phyloP scores from a whole-genome alignment of 2,888 invertebrate species.

The Microdon myrmicae region DNA sequence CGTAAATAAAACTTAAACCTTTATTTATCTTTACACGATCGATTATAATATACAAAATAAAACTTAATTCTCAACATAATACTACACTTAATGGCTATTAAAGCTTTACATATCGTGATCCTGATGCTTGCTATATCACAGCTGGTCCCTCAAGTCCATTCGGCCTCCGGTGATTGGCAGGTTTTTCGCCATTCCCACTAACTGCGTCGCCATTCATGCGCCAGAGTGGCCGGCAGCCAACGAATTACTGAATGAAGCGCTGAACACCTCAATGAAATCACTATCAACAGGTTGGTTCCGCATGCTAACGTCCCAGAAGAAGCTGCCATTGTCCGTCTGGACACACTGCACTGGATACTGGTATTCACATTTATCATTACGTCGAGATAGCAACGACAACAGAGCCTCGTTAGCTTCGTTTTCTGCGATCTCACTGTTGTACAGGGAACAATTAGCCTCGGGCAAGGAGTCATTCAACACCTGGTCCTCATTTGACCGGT shows the following conservation, averaged over 20 bases:
- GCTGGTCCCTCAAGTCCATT: slow-evolving; percentile 11
- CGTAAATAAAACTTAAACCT: not conserved
- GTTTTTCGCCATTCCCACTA: slow-evolving; percentile 5
- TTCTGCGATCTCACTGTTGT: slow-evolving; percentile 59
- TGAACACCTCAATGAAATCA: slow-evolving; percentile 34
- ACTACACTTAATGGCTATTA: not conserved
- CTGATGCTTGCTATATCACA: slow-evolving; percentile 23
- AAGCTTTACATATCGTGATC: slow-evolving; percentile 6
- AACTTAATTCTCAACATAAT: not conserved
- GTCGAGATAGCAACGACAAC: slow-evolving; percentile 23
- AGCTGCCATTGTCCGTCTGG: slow-evolving; percentile 60
- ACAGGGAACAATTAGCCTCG: slow-evolving; percentile 22
- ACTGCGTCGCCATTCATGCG: slow-evolving; percentile 2
- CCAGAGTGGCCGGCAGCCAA: slow-evolving; percentile 10
- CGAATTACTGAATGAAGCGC: slow-evolving; percentile 32
- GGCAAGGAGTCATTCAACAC: slow-evolving; percentile 12
- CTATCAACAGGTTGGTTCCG: slow-evolving; percentile 33
- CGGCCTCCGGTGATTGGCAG: slow-evolving; percentile 1
- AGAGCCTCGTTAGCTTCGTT: slow-evolving; percentile 63
- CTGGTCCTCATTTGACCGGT: slow-evolving; percentile 1
- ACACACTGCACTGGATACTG: slow-evolving; percentile 56
- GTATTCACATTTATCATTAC: slow-evolving; percentile 4
- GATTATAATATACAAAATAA: not conserved
- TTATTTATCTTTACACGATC: not conserved
- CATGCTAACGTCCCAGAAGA: slow-evolving; percentile 60